Evolutionary conservation across 1,140 invertebrate species (phyloP).

Genomic region (Caerostris extrusa): DNA sequence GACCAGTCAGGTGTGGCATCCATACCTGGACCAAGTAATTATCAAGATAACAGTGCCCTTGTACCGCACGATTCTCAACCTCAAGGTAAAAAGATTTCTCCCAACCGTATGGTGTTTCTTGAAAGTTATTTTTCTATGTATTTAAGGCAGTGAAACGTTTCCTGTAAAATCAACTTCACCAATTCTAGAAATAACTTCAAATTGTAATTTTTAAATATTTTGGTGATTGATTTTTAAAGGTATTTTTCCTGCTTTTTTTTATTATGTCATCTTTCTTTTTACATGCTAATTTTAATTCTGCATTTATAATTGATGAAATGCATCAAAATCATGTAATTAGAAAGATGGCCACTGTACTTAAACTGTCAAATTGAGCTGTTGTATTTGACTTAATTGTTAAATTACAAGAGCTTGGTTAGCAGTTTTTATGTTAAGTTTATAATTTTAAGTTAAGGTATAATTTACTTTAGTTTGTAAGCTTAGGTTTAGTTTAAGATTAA

Average conservation of each 20-base stretch:
- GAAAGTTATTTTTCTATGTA: background rate
- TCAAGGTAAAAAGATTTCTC: slow-evolving; percentile 74
- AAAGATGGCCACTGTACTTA: background rate
- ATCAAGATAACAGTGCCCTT: slow-evolving; percentile 74
- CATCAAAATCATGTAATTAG: background rate
- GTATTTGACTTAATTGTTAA: background rate
- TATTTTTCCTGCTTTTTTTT: background rate
- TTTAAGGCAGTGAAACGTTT: too few relatives aligned
- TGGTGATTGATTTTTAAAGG: background rate
- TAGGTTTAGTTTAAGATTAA: slow-evolving; percentile 35
- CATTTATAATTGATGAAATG: background rate
- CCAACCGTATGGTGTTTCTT: background rate
- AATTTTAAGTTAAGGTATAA: slow-evolving; percentile 5
- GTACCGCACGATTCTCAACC: slow-evolving; percentile 75
- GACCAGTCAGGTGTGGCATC: slow-evolving; percentile 76
- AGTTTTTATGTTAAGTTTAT: slow-evolving; percentile 29
- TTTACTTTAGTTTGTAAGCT: slow-evolving; percentile 56
- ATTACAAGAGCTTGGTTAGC: background rate
- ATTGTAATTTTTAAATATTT: background rate
- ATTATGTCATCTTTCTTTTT: background rate
- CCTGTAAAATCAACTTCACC: too few relatives aligned
- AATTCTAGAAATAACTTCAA: too few relatives aligned
- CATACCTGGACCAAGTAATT: slow-evolving; percentile 78
- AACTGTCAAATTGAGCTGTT: slow-evolving; percentile 22
- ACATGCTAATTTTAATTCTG: background rate